A percentile compares a stretch with the other conserved stretches of the same genome.
Evolutionary conservation across 2,113 vertebrate genomes (phyloP).

Genomic region (Oceanites oceanicus): DNA sequence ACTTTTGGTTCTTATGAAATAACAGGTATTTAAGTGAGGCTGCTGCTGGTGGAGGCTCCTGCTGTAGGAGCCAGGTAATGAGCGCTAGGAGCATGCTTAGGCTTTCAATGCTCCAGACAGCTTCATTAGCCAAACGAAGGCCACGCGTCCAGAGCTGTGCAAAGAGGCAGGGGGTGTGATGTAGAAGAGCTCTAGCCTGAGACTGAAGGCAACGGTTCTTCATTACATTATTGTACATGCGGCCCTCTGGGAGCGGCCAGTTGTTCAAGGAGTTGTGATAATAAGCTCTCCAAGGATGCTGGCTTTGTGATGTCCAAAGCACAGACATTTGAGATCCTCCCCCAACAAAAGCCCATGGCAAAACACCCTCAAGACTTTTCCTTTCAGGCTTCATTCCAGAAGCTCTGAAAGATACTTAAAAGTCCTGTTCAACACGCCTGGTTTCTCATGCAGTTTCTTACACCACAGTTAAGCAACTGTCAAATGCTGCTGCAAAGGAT

Average conservation of each 20-base stretch:
- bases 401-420: not conserved
- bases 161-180: not conserved
- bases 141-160: not conserved
- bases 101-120: not conserved
- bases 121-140: not conserved
- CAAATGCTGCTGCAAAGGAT: not conserved
- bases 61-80: not conserved
- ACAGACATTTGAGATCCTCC: not conserved
- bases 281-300: conserved; percentile 18
- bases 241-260: not conserved
- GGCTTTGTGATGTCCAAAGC: not conserved
- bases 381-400: not conserved
- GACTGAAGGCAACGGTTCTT: not conserved
- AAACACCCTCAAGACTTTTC: not conserved
- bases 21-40: not conserved
- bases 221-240: not conserved
- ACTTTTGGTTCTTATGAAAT: not conserved
- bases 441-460: not conserved
- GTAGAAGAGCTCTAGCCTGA: not conserved
- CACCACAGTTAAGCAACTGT: not conserved
- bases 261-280: not conserved
- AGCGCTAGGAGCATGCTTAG: not conserved
- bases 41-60: not conserved
- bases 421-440: not conserved
- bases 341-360: not conserved